phyloP scores from a whole-genome alignment of 2,888 invertebrate genomes.

The Heliconius aoede region DNA sequence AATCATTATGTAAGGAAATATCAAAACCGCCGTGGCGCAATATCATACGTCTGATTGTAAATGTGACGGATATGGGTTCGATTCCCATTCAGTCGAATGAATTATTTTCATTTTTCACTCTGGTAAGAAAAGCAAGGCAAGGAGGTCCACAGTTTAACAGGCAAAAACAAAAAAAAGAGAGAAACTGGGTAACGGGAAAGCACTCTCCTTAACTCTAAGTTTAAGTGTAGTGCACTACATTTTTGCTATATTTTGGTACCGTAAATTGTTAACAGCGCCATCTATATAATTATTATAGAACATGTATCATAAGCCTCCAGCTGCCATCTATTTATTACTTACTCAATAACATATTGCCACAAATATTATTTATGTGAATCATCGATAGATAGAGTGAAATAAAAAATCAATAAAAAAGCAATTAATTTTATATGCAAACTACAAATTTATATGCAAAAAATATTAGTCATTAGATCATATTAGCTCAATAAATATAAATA shows the following conservation, averaged over 20 bases:
- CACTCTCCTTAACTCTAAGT: too few species aligned
- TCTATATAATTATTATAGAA: background rate
- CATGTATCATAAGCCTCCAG: background rate
- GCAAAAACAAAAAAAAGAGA: background rate
- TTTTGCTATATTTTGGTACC: too few species aligned
- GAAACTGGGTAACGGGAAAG: too few species aligned
- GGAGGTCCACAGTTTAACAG: background rate
- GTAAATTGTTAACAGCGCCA: constrained; percentile 1
- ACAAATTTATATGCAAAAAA: too few species aligned
- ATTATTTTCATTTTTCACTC: background rate
- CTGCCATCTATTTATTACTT: background rate
- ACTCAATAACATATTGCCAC: background rate
- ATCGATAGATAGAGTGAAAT: background rate
- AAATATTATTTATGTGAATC: background rate
- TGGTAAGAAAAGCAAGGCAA: background rate
- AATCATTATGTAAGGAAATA: background rate
- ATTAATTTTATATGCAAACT: background rate
- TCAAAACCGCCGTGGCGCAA: background rate
- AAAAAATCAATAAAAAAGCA: background rate
- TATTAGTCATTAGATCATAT: too few species aligned
- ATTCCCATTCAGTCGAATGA: background rate
- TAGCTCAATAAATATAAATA: background rate
- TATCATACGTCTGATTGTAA: background rate
- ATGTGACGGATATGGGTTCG: background rate
- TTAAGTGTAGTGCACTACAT: too few species aligned